These are phyloP conservation scores for Dendrophyllia cribrosa DNA, from an alignment of 64 coral and sea anemone species.

Conservation along the genomic window DNA sequence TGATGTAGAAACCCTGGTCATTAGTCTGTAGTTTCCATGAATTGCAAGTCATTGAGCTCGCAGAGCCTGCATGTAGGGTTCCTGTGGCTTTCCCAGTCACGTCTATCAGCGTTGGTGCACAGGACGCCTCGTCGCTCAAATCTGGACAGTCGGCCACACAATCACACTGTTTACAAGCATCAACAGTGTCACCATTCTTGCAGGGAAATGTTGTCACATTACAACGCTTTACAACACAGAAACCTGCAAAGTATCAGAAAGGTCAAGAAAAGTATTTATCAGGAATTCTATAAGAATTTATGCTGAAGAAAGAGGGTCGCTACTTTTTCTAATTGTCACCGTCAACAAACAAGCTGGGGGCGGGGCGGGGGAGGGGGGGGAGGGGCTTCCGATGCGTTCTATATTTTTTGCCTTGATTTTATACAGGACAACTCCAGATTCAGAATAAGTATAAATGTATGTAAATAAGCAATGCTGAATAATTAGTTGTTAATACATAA, in stretches of 20 bases:
- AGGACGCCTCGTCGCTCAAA: not conserved
- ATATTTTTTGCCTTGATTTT: no score
- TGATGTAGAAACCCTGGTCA: conserved; percentile 7
- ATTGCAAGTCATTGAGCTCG: not conserved
- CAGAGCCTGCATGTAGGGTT: not conserved
- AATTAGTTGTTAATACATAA: no score
- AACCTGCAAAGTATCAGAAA: not conserved
- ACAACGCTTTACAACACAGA: conserved; percentile 6
- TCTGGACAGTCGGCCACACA: not conserved
- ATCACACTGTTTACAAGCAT: not conserved
- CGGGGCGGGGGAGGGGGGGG: no score
- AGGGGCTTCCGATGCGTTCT: no score
- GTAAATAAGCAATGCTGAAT: no score
- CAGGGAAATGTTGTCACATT: not conserved
- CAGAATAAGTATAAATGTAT: no score
- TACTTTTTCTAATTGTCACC: no score
- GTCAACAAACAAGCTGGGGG: no score
- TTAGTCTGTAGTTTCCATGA: not conserved
- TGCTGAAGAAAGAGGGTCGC: no score
- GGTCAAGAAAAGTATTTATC: not conserved
- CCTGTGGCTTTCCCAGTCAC: conserved; percentile 35
- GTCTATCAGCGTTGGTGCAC: not conserved
- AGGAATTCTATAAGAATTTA: not conserved
- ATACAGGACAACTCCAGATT: no score
- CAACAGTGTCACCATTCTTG: not conserved